Conservation (phyloP, 92 coral and sea anemone species). For the Isaurus tuberculatus region DNA sequence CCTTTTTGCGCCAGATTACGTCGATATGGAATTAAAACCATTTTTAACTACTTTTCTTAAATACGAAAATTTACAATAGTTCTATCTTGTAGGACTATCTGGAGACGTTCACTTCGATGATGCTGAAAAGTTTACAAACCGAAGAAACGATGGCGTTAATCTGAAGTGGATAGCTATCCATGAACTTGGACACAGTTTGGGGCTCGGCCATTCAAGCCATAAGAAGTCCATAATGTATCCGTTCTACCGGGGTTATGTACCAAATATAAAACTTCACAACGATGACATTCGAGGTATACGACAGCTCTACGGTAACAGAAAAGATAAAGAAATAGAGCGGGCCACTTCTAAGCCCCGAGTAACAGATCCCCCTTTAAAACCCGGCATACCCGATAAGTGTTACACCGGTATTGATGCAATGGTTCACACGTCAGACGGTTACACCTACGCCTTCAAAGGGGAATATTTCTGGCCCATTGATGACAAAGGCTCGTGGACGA, state of each 20-base stretch:
- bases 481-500: slow-evolving; percentile 70
- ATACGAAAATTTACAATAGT: too few relatives aligned
- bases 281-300: slow-evolving; percentile 91
- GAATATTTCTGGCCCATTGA: slow-evolving; percentile 89
- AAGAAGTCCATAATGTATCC: slow-evolving; percentile 89
- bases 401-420: slow-evolving; percentile 73
- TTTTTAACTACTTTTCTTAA: too few relatives aligned
- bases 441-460: slow-evolving; percentile 86
- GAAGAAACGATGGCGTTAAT: slow-evolving; percentile 62
- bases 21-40: too few relatives aligned
- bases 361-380: slow-evolving; percentile 54
- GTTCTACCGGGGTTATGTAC: slow-evolving; percentile 75
- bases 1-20: too few relatives aligned
- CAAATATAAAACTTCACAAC: slow-evolving; percentile 64
- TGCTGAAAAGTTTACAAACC: slow-evolving; percentile 75
- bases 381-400: slow-evolving; percentile 69
- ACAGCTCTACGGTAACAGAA: slow-evolving; percentile 74
- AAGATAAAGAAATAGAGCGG: slow-evolving; percentile 33
- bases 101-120: slow-evolving; percentile 98
- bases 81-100: slow-evolving; percentile 60
- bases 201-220: slow-evolving; percentile 85
- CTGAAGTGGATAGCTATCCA: slow-evolving; percentile 92
- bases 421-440: slow-evolving; percentile 66
- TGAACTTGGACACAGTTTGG: slow-evolving; percentile 94
- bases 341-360: slow-evolving; percentile 35